Conservation (phyloP, 2,113 vertebrate species). For the Sprattus sprattus region DNA sequence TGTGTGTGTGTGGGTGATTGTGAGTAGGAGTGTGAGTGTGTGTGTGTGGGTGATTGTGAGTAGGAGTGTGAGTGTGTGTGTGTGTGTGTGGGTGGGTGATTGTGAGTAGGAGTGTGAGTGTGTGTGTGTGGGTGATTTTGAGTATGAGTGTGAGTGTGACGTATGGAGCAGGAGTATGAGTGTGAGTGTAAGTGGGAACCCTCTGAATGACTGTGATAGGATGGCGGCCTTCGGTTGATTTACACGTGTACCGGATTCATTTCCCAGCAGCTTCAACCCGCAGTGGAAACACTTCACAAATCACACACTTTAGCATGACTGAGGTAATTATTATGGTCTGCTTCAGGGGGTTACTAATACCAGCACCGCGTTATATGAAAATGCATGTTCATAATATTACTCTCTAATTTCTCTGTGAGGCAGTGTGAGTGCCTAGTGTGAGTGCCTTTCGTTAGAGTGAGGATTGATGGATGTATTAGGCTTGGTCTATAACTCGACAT, state of each 20-base stretch:
- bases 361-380: neutral
- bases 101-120: too few relatives aligned
- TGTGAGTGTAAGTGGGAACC: neutral
- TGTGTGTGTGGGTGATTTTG: too few relatives aligned
- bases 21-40: too few relatives aligned
- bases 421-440: too few relatives aligned
- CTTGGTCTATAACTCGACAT: neutral
- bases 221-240: neutral
- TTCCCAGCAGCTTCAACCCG: neutral
- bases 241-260: neutral
- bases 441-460: neutral
- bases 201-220: neutral
- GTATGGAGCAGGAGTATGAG: neutral
- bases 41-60: neutral
- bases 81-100: neutral
- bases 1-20: neutral
- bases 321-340: neutral
- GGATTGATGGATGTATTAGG: neutral
- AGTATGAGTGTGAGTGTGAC: neutral
- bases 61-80: neutral
- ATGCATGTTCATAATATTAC: neutral
- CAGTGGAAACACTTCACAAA: conserved; percentile 1
- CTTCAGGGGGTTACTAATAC: neutral
- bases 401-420: neutral
- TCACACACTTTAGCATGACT: conserved; percentile 1